These are phyloP conservation scores for Cydia fagiglandana DNA, from an alignment of 1,140 invertebrate genomes.

Conservation along the genomic window DNA sequence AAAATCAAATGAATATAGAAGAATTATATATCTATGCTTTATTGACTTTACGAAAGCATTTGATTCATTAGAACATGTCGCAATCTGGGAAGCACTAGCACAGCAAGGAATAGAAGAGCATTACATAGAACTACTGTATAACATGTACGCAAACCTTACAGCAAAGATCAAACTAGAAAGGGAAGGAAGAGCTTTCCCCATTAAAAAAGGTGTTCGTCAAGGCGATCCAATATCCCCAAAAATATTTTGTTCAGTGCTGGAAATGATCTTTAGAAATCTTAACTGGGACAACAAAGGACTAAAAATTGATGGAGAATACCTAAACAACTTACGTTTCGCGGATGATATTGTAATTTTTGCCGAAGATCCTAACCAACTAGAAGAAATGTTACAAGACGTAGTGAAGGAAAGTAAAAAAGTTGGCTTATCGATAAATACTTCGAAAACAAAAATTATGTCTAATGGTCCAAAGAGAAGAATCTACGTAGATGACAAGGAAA, in stretches of 20 bases:
- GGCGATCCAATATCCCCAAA: conserved; percentile 30
- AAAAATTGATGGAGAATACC: conserved; percentile 35
- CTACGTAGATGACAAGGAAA: conserved; percentile 13
- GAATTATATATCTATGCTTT: not conserved
- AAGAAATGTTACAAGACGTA: conserved; percentile 34
- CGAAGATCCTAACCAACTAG: conserved; percentile 31
- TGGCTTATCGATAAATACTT: conserved; percentile 30
- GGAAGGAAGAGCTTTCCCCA: not conserved
- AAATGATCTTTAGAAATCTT: conserved; percentile 31
- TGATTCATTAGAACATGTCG: conserved; percentile 13
- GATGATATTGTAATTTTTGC: conserved; percentile 40
- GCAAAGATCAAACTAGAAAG: conserved; percentile 25
- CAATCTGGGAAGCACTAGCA: not conserved
- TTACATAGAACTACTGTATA: conserved; percentile 11
- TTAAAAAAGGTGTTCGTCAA: conserved; percentile 22
- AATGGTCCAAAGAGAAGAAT: conserved; percentile 27
- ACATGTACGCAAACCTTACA: conserved; percentile 15
- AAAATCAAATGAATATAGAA: conserved; percentile 20
- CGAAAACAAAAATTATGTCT: conserved; percentile 38
- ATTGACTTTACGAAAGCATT: conserved; percentile 32
- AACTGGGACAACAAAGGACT: conserved; percentile 36
- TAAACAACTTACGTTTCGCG: conserved; percentile 37
- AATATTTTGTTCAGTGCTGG: conserved; percentile 20
- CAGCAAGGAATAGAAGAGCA: conserved; percentile 24
- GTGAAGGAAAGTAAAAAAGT: conserved; percentile 18